Evolutionary conservation across 2,113 vertebrate genomes (phyloP), one percentile per base, ranked within the genome.

Genomic region (Prionailurus viverrinus): DNA sequence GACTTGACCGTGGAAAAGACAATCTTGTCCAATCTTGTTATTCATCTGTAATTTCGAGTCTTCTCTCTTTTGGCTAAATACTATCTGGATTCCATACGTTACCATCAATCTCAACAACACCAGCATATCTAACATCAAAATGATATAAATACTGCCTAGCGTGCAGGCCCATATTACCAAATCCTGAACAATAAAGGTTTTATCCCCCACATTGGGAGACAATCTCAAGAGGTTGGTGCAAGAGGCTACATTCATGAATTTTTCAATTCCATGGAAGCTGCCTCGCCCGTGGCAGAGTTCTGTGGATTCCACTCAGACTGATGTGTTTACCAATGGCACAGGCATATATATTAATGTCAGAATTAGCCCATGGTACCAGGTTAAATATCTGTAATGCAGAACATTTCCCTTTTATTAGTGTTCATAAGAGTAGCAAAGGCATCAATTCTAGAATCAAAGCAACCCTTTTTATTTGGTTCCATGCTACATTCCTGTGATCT

Each of bases 371-470:
- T 99, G 91, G 99, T 99, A 99, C 99, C 99, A 89, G 99, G 99
- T 61, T 99, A 99, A 41, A 99, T 99, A 98, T 99, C 99, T 0
- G 99, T 99, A 63, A 99, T 99, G 99, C 99, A 99, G 96, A 99
- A 99, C 99, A 99, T 99, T 98, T 99, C 99, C 97, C 99, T 99
- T 98, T 99, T 99, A 65, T 99, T 99, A 2, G 99, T 99, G 98
- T 99, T 99, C 99, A 99, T 99, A 98, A 99, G 99, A 45, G 99
- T 99, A 91, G 99, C 99, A 9, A 99, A 99, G 53, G 99, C 99
- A 92, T 99, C 99, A 89, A 99, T 99, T 98, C 99, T 99, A 91
- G 99, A 98, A 99, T 99, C 99, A 94, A 99, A 99, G 97, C 99
- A 99, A 71, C 99, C 99, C 95, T 99, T 99, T 98, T 99, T 99